Evolutionary conservation across 2,888 invertebrate species (phyloP), one percentile per base, ranked within the genome.

Genomic region (Andricus curvator): DNA sequence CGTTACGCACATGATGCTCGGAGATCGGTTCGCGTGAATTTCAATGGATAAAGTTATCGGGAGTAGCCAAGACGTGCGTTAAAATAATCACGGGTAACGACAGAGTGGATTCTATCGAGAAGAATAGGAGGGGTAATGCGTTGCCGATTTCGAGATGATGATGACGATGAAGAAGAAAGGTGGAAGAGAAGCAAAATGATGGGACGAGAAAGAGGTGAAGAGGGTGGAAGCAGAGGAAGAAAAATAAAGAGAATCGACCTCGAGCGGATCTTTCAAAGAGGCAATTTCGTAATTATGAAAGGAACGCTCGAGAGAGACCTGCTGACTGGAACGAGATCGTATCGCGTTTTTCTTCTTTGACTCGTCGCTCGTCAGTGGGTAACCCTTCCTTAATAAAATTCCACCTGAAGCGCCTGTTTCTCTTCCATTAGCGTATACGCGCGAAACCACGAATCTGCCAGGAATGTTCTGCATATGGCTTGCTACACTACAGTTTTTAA

Each of bases 211-310:
- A 81, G 83, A 78, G 74, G 56, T 76, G 37, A 80, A 80, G 78
- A 37, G 62, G 82, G 67, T 77, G 79, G 76, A 82, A 79, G 81
- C 74, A 78, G 78, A 67, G 83, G 65, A 74, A 68, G 81, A 77
- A 79, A 82, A 79, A 77, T 80, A 86, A 86, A 84, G 84, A 84
- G 86, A 88, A 86, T 84, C 86, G 87, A 88, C 84, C 85, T 86
- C 86, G 89, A 88, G 88, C 89, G 89, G 89, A 88, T 90, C 89
- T 89, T 88, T 90, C 90, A 90, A 90, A 91, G 90, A 91, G 90
- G 90, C 89, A 92, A 92, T 92, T 91, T 91, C 88, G 91, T 91
- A 91, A 92, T 92, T 91, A 91, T 89, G 90, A 89, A 87, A 89
- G 89, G 84, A 84, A 78, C 83, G 85, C 85, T 85, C 83, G 85